Evolutionary conservation across 2,113 vertebrate species (phyloP), one percentile per base, ranked within the genome.

Genomic region (Opisthocomus hoazin): DNA sequence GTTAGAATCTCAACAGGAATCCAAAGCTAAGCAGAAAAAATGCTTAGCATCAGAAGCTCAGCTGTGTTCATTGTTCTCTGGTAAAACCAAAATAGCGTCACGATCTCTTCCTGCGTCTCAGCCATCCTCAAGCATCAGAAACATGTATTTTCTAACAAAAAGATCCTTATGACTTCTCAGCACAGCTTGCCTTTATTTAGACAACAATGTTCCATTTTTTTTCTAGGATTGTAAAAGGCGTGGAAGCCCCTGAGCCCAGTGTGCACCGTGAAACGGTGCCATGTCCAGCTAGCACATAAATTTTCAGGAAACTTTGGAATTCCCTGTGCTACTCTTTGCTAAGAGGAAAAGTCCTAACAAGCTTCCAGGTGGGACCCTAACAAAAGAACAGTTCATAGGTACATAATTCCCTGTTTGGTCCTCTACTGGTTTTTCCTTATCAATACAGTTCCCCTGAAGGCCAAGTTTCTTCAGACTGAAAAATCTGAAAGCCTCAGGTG

Each of bases 11-110:
- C 1, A 2, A 29, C 48, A 80, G 73, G 83, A 94, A 96, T 95
- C 51, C 1, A 0, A 88, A 95, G 20, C 3, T 64, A 84, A 89
- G 68, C 56, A 60, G 51, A 71, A 90, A 94, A 93, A 92, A 86
- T 66, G 68, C 68, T 75, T 78, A 89, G 81, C 79, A 66, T 86
- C 20, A 84, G 68, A 83, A 8, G 34, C 60, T 95, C 90, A 94
- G 88, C 85, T 95, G 53, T 56, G 53, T 61, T 63, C 83, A 90
- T 74, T 95, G 94, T 93, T 86, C 90, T 89, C 93, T 89, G 83
- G 90, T 88, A 88, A 95, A 94, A 90, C 71, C 76, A 89, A 95
- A 94, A 86, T 30, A 96, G n/a, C 1, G 2, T 74, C 60, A 90
- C 0, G 14, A 86, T 92, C 36, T 74, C 46, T 54, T 90, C 71